Conservation (phyloP, 2,797 vertebrate species). For the Dermochelys coriacea region DNA sequence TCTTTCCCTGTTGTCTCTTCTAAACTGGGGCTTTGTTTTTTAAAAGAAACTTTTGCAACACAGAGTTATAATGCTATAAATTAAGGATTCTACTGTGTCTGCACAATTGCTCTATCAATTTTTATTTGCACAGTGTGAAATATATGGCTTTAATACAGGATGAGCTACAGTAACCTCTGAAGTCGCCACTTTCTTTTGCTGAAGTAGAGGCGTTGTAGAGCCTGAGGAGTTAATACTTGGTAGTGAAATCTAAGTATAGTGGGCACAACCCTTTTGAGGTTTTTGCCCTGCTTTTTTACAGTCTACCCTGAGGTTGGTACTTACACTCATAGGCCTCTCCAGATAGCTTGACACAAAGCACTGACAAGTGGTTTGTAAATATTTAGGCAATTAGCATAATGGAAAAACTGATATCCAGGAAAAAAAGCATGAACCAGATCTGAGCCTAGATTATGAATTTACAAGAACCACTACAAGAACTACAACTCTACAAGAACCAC, state of each 20-base stretch:
- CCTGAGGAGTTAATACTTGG: background rate
- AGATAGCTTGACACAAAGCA: background rate
- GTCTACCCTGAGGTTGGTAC: background rate
- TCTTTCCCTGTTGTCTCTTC: background rate
- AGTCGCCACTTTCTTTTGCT: background rate
- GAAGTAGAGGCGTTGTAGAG: background rate
- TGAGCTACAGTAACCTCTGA: background rate
- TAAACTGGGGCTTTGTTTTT: background rate
- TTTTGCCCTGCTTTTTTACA: background rate
- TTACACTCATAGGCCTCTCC: background rate
- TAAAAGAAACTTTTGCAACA: background rate
- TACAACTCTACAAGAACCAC: background rate
- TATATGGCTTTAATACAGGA: background rate
- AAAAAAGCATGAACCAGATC: background rate
- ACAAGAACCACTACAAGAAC: no score
- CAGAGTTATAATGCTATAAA: background rate
- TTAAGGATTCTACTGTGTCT: accelerated
- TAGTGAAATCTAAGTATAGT: background rate
- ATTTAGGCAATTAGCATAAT: background rate
- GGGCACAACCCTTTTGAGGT: background rate
- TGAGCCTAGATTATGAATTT: background rate
- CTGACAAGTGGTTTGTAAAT: background rate
- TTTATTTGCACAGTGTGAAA: background rate
- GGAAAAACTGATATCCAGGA: background rate
- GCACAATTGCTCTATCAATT: background rate